phyloP scores from a whole-genome alignment of 2,797 vertebrate species.

The Rhodeus uyekii region DNA sequence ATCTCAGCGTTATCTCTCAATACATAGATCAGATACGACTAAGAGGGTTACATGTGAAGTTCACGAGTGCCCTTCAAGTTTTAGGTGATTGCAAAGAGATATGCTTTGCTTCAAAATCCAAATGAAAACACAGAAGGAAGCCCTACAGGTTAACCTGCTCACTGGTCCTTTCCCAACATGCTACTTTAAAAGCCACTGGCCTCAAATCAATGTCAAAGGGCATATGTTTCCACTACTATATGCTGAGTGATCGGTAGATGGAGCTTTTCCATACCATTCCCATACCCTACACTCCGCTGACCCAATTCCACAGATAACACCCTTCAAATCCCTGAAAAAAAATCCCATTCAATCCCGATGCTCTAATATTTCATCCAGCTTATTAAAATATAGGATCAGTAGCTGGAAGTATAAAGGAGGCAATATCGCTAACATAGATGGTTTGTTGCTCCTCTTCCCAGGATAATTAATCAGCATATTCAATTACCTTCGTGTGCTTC shows the following conservation, averaged over 20 bases:
- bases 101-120: background rate
- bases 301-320: conserved; percentile 46
- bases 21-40: background rate
- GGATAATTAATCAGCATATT: conserved; percentile 48
- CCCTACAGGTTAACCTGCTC: background rate
- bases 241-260: conserved; percentile 9
- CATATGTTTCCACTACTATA: background rate
- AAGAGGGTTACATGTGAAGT: background rate
- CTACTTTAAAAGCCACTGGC: background rate
- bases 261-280: conserved; percentile 17
- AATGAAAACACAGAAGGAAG: background rate
- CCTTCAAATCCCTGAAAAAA: conserved; percentile 28
- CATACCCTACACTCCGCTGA: conserved; percentile 34
- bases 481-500: conserved; percentile 48
- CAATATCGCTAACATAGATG: background rate
- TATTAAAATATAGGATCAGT: conserved; percentile 33
- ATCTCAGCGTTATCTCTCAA: background rate
- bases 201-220: conserved; percentile 8
- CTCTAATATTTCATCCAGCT: conserved; percentile 11
- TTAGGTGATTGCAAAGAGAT: background rate
- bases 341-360: conserved; percentile 33
- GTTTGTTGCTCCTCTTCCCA: conserved; percentile 44
- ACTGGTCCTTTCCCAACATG: background rate
- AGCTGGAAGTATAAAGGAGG: background rate
- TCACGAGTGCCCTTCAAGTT: background rate